Evolutionary conservation across 2,113 vertebrate species (phyloP).

Genomic region (Paraplagusia blochii): DNA sequence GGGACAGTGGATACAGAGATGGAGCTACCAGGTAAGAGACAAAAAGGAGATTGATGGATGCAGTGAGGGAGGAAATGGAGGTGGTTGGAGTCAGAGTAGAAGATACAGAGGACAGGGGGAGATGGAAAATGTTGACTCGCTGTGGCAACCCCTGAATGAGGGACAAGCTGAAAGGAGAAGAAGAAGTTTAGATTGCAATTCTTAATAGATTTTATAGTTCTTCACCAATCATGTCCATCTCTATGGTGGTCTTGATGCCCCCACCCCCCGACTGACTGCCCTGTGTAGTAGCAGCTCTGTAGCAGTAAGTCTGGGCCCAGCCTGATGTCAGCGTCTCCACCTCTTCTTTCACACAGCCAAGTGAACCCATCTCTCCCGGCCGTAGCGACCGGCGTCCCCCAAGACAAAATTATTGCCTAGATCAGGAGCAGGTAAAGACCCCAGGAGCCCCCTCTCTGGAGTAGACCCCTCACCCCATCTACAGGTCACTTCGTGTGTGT

Average conservation of each 20-base stretch:
- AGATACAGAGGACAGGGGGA: no score
- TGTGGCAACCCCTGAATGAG: no score
- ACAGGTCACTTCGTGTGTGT: constrained; percentile 42
- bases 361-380: constrained; percentile 73
- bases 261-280: background rate
- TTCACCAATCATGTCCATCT: no score
- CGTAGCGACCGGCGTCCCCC: constrained; percentile 67
- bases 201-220: no score
- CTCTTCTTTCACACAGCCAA: constrained; percentile 77
- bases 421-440: constrained; percentile 77
- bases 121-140: no score
- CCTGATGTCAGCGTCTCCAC: constrained; percentile 59
- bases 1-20: no score
- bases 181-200: no score
- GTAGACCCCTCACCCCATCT: constrained; percentile 31
- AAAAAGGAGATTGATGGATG: no score
- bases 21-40: no score
- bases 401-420: constrained; percentile 82
- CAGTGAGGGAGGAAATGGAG: no score
- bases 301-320: constrained; percentile 27
- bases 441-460: constrained; percentile 31
- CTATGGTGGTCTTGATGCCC: background rate
- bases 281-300: constrained; percentile 12
- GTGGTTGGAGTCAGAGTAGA: no score
- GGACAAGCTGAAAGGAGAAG: no score